Conservation (phyloP, 2,888 invertebrate genomes). For the Cryptocephalus primarius region DNA sequence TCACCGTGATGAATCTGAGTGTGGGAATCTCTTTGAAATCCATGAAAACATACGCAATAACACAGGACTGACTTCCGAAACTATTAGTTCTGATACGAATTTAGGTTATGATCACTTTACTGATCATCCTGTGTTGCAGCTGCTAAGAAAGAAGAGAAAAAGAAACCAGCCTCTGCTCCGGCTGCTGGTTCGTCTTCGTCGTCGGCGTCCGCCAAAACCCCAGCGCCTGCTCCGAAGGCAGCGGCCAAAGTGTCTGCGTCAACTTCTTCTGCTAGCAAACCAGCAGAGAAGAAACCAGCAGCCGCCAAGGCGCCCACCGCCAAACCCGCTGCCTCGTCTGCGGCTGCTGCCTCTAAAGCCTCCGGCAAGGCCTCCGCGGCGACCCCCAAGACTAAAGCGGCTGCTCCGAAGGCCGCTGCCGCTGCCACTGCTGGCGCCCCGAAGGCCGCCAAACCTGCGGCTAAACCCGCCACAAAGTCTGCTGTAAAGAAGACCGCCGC, state of each 20-base stretch:
- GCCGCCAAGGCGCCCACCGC: constrained; percentile 16
- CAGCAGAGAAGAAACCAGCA: constrained; percentile 14
- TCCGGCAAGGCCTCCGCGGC: constrained; percentile 24
- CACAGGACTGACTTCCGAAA: constrained; percentile 18
- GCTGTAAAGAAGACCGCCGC: constrained; percentile 16
- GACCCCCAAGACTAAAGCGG: constrained; percentile 32
- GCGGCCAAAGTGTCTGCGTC: constrained; percentile 24
- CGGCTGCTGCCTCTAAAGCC: constrained; percentile 11
- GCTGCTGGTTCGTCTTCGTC: constrained; percentile 28
- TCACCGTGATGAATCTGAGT: constrained; percentile 37
- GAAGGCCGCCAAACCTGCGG: constrained; percentile 16
- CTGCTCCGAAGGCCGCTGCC: constrained; percentile 25
- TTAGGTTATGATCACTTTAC: constrained; percentile 3
- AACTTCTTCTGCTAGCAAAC: constrained; percentile 28
- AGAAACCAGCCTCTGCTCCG: constrained; percentile 37
- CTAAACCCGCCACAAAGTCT: constrained; percentile 22
- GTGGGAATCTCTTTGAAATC: constrained; percentile 50
- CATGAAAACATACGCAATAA: constrained; percentile 17
- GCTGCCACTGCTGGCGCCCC: constrained; percentile 11
- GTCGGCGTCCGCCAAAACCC: constrained; percentile 23
- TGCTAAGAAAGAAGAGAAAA: constrained; percentile 44
- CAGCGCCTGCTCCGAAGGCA: constrained; percentile 35
- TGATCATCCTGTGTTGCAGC: constrained; percentile 14
- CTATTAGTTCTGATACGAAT: background rate
- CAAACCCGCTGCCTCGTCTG: constrained; percentile 16